These are phyloP conservation scores for Brevimyrus niger DNA, from an alignment of 2,113 vertebrate species.

Conservation along the genomic window DNA sequence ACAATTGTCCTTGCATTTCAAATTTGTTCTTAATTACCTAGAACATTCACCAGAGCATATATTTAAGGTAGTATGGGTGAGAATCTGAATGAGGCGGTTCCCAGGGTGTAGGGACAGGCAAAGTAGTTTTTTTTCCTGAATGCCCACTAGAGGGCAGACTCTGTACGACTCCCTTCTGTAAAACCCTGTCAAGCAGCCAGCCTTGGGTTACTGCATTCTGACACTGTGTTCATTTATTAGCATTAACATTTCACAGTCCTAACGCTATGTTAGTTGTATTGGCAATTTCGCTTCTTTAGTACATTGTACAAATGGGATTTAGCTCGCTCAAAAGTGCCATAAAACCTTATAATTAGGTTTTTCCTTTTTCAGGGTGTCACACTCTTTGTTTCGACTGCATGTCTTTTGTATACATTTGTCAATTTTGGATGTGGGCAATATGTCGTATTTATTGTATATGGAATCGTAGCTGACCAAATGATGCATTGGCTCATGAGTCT, in stretches of 20 bases:
- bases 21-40: background rate
- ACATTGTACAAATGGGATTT: background rate
- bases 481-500: background rate
- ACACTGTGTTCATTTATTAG: background rate
- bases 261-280: background rate
- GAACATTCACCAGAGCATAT: background rate
- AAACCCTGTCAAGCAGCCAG: background rate
- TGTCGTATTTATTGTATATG: background rate
- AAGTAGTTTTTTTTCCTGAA: background rate
- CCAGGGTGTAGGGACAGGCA: background rate
- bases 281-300: background rate
- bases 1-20: background rate
- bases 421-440: background rate
- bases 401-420: background rate
- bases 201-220: background rate
- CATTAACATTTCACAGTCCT: background rate
- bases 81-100: background rate
- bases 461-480: background rate
- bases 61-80: background rate
- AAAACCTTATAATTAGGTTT: slow-evolving; percentile 1
- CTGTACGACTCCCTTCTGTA: background rate
- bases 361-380: background rate
- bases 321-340: background rate
- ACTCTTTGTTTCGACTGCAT: background rate
- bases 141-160: background rate